phyloP scores from a whole-genome alignment of 2,797 vertebrate species.

The Dipus sagitta region DNA sequence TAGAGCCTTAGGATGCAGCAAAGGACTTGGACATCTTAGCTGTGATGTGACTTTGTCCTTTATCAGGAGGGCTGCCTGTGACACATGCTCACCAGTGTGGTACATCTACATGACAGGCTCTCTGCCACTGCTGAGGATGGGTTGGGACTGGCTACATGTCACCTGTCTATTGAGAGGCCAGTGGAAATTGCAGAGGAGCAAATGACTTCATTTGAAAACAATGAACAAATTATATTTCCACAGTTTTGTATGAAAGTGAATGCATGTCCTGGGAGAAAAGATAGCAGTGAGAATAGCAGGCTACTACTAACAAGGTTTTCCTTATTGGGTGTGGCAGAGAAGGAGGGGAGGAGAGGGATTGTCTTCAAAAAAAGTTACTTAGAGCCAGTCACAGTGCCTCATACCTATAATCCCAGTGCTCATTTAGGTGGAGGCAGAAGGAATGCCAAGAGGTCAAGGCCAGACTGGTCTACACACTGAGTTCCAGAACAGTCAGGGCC shows the following conservation, averaged over 20 bases:
- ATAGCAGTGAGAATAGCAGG: background rate
- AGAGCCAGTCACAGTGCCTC: background rate
- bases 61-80: no score
- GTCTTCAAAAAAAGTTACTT: no score
- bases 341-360: fast-evolving
- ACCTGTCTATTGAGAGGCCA: background rate
- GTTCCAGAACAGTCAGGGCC: no score
- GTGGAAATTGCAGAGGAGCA: background rate
- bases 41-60: no score
- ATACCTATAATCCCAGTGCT: background rate
- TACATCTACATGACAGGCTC: fast-evolving
- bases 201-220: background rate
- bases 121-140: background rate
- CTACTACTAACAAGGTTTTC: background rate
- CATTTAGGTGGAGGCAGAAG: background rate
- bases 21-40: background rate
- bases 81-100: fast-evolving
- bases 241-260: background rate
- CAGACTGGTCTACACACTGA: background rate
- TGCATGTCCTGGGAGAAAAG: background rate
- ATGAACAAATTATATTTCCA: background rate
- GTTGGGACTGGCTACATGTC: background rate
- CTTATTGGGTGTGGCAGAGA: background rate
- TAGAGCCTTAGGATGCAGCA: background rate
- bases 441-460: background rate